phyloP scores from a whole-genome alignment of 2,113 vertebrate genomes.

The Phyllostomus discolor region DNA sequence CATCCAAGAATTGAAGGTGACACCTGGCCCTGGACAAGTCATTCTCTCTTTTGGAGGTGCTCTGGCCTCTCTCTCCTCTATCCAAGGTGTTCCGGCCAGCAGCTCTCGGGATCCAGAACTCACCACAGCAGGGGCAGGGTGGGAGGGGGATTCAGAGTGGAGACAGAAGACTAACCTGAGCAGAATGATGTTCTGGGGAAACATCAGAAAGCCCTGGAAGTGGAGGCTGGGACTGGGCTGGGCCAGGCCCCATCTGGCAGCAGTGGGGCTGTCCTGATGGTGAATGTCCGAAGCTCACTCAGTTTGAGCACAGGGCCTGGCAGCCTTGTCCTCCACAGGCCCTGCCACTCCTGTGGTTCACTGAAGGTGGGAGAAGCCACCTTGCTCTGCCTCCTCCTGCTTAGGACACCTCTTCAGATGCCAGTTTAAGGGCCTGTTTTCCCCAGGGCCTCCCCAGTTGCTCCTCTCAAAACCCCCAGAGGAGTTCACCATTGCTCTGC shows the following conservation, averaged over 20 bases:
- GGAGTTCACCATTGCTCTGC: neutral
- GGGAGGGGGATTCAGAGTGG: neutral
- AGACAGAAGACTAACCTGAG: conserved; percentile 82
- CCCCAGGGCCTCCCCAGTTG: neutral
- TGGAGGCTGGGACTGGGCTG: conserved; percentile 43
- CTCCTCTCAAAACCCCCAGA: neutral
- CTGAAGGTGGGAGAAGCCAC: conserved; percentile 68
- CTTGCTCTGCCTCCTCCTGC: neutral
- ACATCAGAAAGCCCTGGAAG: conserved; percentile 88
- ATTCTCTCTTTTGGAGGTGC: neutral
- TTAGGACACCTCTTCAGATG: neutral
- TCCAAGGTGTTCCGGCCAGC: neutral
- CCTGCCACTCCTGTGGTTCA: conserved; percentile 90
- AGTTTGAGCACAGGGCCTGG: conserved; percentile 91
- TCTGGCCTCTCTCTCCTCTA: neutral
- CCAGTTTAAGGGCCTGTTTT: neutral
- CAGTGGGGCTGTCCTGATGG: conserved; percentile 95
- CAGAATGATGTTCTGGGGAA: conserved; percentile 90
- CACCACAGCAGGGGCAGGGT: neutral
- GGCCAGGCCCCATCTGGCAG: conserved; percentile 86
- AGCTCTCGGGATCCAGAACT: neutral
- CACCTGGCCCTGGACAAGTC: neutral
- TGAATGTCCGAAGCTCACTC: conserved; percentile 91
- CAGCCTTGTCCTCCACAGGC: conserved; percentile 82
- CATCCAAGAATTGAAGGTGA: neutral